Conservation (phyloP, 2,888 invertebrate genomes). For the Leucania comma region DNA sequence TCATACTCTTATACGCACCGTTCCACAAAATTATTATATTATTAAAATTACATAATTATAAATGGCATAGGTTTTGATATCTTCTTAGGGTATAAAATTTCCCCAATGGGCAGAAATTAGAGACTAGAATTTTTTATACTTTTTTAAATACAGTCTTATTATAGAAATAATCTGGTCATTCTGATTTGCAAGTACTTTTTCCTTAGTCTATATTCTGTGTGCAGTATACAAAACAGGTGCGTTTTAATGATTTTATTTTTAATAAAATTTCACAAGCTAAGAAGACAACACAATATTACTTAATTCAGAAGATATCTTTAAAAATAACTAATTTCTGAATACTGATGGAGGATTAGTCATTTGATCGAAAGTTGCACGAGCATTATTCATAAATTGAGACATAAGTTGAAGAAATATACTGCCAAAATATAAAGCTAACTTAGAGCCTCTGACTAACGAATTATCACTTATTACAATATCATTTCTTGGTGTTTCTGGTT, state of each 20-base stretch:
- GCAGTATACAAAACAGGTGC: slow-evolving; percentile 1
- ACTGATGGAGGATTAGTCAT: slow-evolving; percentile 67
- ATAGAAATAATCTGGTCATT: background rate
- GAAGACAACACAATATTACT: background rate
- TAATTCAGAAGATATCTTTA: background rate
- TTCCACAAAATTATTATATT: slow-evolving; percentile 49
- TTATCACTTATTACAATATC: slow-evolving; percentile 44
- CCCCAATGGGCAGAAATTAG: background rate
- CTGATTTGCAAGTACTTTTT: background rate
- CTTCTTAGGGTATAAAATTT: background rate
- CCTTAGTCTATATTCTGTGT: background rate
- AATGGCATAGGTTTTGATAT: background rate
- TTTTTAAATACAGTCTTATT: slow-evolving; percentile 11
- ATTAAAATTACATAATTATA: slow-evolving; percentile 25
- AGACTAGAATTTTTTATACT: slow-evolving; percentile 2
- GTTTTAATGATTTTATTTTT: background rate
- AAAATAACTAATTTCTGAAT: slow-evolving; percentile 31
- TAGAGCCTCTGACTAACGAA: slow-evolving; percentile 69
- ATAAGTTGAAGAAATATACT: slow-evolving; percentile 79
- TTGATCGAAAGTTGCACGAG: slow-evolving; percentile 73
- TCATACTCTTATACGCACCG: slow-evolving; percentile 39
- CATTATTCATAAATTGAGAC: slow-evolving; percentile 77
- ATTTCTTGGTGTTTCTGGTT: slow-evolving; percentile 41
- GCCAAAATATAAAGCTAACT: slow-evolving; percentile 78
- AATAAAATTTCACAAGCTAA: background rate